Evolutionary conservation across 2,113 vertebrate species (phyloP).

Genomic region (Leptocoma aspasia): DNA sequence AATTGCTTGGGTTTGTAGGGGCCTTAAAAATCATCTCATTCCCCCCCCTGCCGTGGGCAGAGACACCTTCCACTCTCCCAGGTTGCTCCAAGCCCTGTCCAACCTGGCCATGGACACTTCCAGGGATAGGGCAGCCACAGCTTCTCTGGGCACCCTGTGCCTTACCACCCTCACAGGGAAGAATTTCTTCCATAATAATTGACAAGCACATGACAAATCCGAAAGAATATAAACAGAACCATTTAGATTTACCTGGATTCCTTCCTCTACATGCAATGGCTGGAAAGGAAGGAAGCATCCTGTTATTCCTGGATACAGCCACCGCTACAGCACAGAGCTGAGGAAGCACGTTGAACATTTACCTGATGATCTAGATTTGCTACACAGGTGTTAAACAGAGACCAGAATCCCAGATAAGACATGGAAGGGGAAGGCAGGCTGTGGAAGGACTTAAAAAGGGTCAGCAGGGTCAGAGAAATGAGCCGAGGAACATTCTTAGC

Average conservation of each 20-base stretch:
- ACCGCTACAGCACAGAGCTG: neutral
- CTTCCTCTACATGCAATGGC: neutral
- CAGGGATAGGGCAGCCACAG: neutral
- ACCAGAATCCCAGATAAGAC: neutral
- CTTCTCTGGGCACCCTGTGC: neutral
- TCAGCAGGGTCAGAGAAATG: slow-evolving; percentile 12
- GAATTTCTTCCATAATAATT: neutral
- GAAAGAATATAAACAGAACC: neutral
- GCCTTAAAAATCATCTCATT: neutral
- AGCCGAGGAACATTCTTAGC: neutral
- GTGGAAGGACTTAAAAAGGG: neutral
- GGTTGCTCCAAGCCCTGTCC: neutral
- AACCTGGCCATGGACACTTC: neutral
- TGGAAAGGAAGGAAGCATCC: neutral
- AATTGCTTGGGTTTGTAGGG: neutral
- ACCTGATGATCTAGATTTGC: neutral
- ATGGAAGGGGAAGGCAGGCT: neutral
- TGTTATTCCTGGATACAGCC: neutral
- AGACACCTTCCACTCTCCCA: neutral
- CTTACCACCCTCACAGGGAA: neutral
- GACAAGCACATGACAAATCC: neutral
- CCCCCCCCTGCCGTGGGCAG: neutral
- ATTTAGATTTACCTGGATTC: neutral
- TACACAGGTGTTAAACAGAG: neutral
- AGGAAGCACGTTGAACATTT: neutral